Conservation (phyloP, 2,888 invertebrate genomes). For the Agrilus cyanescens region DNA sequence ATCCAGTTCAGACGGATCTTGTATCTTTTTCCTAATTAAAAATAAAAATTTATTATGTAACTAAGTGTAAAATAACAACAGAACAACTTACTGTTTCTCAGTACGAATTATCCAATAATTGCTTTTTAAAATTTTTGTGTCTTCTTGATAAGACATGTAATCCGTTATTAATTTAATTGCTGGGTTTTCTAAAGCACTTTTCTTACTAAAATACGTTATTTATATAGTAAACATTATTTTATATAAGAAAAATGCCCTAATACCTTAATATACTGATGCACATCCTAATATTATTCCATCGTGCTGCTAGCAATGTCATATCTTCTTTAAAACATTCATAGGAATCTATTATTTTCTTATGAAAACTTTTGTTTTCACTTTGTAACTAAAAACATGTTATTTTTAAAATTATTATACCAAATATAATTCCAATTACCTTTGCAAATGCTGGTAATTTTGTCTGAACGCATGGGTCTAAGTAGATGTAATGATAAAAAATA, state of each 20-base stretch:
- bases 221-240: neutral
- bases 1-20: constrained; percentile 25
- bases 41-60: too few relatives aligned
- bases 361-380: constrained; percentile 12
- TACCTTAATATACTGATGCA: constrained; percentile 10
- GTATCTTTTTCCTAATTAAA: constrained; percentile 19
- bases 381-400: constrained; percentile 11
- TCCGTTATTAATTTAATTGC: constrained; percentile 13
- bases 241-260: neutral
- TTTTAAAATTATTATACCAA: neutral
- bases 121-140: constrained; percentile 26
- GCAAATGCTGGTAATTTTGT: constrained; percentile 23
- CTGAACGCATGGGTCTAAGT: constrained; percentile 26
- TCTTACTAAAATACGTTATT: constrained; percentile 6
- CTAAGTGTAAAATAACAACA: too few relatives aligned
- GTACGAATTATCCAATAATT: constrained; percentile 30
- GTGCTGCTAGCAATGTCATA: constrained; percentile 13
- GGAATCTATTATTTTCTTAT: constrained; percentile 13
- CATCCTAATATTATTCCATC: constrained; percentile 8
- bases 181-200: constrained; percentile 12
- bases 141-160: constrained; percentile 19
- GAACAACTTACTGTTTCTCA: constrained; percentile 24
- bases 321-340: constrained; percentile 16
- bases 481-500: constrained; percentile 41
- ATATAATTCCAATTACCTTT: constrained; percentile 18